A percentile compares a stretch with the other conserved stretches of the same genome.
Conservation (phyloP, 2,888 invertebrate species). For the Oscheius myriophilus region DNA sequence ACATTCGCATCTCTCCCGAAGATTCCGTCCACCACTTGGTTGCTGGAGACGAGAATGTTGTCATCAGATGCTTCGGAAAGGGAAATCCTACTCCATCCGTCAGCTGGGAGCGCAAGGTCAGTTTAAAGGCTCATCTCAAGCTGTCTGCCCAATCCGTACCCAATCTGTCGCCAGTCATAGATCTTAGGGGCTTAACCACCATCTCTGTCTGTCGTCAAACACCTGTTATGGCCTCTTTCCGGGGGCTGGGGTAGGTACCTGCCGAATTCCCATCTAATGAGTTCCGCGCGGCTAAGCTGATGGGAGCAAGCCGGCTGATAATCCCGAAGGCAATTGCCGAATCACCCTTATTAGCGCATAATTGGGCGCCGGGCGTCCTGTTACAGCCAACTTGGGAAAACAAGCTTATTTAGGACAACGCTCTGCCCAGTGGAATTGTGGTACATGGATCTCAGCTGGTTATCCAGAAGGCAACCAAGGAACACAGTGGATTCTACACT, state of each 20-base stretch:
- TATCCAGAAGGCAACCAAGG: conserved; percentile 33
- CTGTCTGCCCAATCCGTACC: not conserved
- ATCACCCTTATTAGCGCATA: conserved; percentile 30
- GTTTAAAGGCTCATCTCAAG: conserved; percentile 6
- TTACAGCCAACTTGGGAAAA: conserved; percentile 14
- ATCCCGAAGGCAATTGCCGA: conserved; percentile 17
- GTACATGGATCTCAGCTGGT: conserved; percentile 19
- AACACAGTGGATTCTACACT: conserved; percentile 48
- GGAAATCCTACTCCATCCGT: conserved; percentile 61
- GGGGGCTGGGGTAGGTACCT: conserved; percentile 25
- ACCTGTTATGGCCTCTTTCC: conserved; percentile 15
- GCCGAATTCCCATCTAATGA: conserved; percentile 25
- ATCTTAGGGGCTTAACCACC: not conserved
- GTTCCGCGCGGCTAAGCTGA: conserved; percentile 18
- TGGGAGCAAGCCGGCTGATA: conserved; percentile 27
- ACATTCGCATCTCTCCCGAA: conserved; percentile 41
- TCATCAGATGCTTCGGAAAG: conserved; percentile 54
- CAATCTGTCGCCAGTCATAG: not conserved
- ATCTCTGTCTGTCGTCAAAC: not conserved
- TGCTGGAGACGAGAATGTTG: conserved; percentile 45
- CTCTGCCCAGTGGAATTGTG: conserved; percentile 19
- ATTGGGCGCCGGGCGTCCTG: conserved; percentile 25
- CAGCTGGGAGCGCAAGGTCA: conserved; percentile 52
- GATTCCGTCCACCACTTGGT: conserved; percentile 38
- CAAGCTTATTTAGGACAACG: conserved; percentile 21